A percentile compares a stretch with the other conserved stretches of the same genome.
Evolutionary conservation across 1,140 invertebrate genomes (phyloP).

Genomic region (Tyrophagus putrescentiae): DNA sequence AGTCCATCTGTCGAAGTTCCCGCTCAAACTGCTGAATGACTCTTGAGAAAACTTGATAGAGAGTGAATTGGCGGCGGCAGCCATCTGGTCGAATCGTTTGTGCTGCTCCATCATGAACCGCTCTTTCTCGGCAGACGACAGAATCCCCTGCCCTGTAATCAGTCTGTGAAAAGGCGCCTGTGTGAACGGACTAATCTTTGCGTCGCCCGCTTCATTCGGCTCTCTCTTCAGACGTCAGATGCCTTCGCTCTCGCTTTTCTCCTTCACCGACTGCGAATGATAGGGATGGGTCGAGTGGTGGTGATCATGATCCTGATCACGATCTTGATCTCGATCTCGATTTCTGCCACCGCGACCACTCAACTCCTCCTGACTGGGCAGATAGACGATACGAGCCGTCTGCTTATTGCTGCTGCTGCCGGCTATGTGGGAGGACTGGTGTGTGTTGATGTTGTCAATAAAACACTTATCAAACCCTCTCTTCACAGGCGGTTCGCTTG

Average conservation of each 20-base stretch:
- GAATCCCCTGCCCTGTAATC: not conserved
- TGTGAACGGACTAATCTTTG: not conserved
- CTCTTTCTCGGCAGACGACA: not conserved
- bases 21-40: conserved; percentile 29
- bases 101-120: too few species aligned
- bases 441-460: conserved; percentile 22
- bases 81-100: too few species aligned
- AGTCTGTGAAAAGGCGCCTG: not conserved
- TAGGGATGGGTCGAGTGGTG: not conserved
- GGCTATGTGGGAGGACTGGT: not conserved
- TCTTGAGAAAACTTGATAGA: conserved; percentile 21
- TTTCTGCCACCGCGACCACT: too few species aligned
- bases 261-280: not conserved
- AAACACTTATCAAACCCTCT: conserved; percentile 29
- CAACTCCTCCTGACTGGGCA: not conserved
- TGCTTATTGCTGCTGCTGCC: conserved; percentile 7
- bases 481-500: conserved; percentile 21
- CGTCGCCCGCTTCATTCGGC: not conserved
- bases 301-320: too few species aligned
- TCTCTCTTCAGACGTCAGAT: not conserved
- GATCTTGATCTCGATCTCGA: not conserved
- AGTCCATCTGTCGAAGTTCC: conserved; percentile 23
- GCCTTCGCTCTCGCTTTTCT: not conserved
- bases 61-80: too few species aligned
- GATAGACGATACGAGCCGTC: not conserved